These are phyloP conservation scores for Galerucella calmariensis DNA, from an alignment of 2,888 invertebrate species.

Conservation along the genomic window DNA sequence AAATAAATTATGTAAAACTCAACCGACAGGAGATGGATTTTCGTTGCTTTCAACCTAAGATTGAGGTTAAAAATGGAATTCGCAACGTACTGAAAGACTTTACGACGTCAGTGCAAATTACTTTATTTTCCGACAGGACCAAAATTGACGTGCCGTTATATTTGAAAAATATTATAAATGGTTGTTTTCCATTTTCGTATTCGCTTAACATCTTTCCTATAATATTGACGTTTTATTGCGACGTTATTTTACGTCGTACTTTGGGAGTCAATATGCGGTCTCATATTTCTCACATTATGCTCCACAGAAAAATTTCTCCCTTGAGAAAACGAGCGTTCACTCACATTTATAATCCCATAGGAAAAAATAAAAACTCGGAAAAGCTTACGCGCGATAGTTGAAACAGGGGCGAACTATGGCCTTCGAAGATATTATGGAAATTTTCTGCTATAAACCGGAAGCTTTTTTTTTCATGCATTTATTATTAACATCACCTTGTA, in stretches of 20 bases:
- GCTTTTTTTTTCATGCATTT: background rate
- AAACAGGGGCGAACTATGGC: background rate
- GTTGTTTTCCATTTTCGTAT: constrained; percentile 4
- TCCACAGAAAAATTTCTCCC: constrained; percentile 25
- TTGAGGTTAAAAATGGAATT: too few species aligned
- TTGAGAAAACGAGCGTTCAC: constrained; percentile 25
- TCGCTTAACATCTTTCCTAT: constrained; percentile 9
- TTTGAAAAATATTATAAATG: constrained; percentile 7
- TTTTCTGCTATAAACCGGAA: background rate
- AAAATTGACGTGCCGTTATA: background rate
- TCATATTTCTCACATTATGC: constrained; percentile 33
- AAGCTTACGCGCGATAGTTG: constrained; percentile 5
- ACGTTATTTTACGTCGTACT: constrained; percentile 23
- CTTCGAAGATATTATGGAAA: background rate
- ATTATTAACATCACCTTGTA: background rate
- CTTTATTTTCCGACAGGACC: background rate
- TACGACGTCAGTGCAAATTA: background rate
- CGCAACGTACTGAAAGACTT: too few species aligned
- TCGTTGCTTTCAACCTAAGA: too few species aligned
- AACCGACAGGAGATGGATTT: too few species aligned
- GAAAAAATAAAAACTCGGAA: constrained; percentile 29
- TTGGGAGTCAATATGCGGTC: constrained; percentile 32
- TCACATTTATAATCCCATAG: constrained; percentile 30
- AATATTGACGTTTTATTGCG: constrained; percentile 27
- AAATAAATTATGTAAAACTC: too few species aligned